Base-by-base conservation (phyloP, 2,888 invertebrate species). In the Ornithoptera alexandrae region DNA sequence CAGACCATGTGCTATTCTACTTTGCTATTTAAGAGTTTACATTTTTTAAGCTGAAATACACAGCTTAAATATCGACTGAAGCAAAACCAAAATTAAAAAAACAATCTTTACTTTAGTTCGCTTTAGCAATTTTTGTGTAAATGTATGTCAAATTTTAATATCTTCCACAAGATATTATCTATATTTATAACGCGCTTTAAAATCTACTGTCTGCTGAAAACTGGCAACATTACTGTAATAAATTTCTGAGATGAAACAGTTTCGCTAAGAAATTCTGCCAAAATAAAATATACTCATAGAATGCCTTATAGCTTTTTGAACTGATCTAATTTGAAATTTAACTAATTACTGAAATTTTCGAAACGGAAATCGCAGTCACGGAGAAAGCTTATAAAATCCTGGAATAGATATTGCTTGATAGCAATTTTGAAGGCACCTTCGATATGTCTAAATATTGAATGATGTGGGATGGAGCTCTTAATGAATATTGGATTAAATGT, bases 201-300 rank as follows among this genome's bases (percentile, higher is more conserved):
- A 50, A 66, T 59, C 18, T 18, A 42, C 46, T 22, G 18, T 2
- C 17, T 22, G 17, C 61, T 30, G 22, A 50, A 59, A 66, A 59
- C 50, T 60, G 66, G 60, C 59, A 66, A 36, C 42, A 24, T 46
- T 65, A 12, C 18, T 46, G 24, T 57, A 24, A 65, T 65, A 58
- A 20, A 65, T 59, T 58, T 46, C 5, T 65, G 18, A 60, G 53
- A 6, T n/a, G 53, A n/a, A 53, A 53, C 53, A n/a, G 53, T n/a
- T 12, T 53, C 6, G n/a, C 53, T n/a, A 53, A 53, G 53, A 53
- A 53, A 53, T 53, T 53, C 6, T n/a, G 53, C 53, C n/a, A 18
- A 53, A n/a, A 53, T 53, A n/a, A 53, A 53, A n/a, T 53, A 53
- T n/a, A 18, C 0, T n/a, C 53, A 53, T n/a, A 18, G 53, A n/a